Evolutionary conservation across 2,888 invertebrate species (phyloP).

Genomic region (Mythimna loreyi): DNA sequence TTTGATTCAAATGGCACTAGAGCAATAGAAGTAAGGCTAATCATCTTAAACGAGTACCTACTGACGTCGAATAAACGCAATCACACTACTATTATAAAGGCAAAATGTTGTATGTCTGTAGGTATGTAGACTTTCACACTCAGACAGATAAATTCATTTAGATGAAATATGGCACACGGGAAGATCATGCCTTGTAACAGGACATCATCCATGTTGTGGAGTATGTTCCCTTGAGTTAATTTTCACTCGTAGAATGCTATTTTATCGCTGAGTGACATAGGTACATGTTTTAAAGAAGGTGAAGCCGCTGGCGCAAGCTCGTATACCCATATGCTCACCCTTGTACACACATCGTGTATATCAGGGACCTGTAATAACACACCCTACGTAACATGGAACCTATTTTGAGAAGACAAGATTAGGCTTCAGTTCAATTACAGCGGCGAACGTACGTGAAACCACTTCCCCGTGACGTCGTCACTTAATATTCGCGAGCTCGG

Average conservation of each 20-base stretch:
- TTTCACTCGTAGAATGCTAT: too few relatives aligned
- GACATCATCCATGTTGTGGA: too few relatives aligned
- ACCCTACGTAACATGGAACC: slow-evolving; percentile 48
- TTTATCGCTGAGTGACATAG: too few relatives aligned
- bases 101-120: too few relatives aligned
- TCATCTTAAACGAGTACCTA: background rate
- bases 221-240: too few relatives aligned
- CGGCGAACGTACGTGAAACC: slow-evolving; percentile 66
- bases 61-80: slow-evolving; percentile 24
- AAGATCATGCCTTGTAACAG: too few relatives aligned
- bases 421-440: slow-evolving; percentile 69
- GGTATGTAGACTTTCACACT: too few relatives aligned
- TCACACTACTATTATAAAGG: too few relatives aligned
- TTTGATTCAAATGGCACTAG: background rate
- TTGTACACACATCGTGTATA: slow-evolving; percentile 20
- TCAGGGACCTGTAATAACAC: slow-evolving; percentile 38
- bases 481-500: slow-evolving; percentile 68
- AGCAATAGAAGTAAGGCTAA: slow-evolving; percentile 3
- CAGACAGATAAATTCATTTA: too few relatives aligned
- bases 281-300: too few relatives aligned
- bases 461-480: slow-evolving; percentile 69
- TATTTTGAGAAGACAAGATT: slow-evolving; percentile 68
- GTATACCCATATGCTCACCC: background rate
- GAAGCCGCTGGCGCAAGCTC: too few relatives aligned
- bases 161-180: too few relatives aligned